Evolutionary conservation across 2,888 invertebrate species (phyloP).

Genomic region (Nowickia ferox): DNA sequence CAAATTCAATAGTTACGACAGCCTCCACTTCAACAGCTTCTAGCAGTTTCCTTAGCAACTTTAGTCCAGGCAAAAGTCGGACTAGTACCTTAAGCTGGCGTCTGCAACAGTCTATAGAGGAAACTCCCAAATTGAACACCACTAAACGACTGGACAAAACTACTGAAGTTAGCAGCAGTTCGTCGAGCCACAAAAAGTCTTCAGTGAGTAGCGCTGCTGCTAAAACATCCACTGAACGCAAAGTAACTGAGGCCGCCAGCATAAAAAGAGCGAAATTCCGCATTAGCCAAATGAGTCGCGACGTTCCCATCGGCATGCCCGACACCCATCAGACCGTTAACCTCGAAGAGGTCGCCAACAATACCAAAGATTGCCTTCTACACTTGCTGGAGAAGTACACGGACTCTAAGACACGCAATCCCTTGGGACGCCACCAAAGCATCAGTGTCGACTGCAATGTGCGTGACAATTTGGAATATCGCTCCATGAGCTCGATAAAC

Average conservation of each 20-base stretch:
- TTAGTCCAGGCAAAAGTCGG: constrained; percentile 72
- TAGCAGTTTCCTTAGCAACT: constrained; percentile 63
- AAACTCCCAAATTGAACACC: constrained; percentile 79
- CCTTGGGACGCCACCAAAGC: constrained; percentile 87
- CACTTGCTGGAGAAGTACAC: constrained; percentile 90
- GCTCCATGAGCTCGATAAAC: constrained; percentile 91
- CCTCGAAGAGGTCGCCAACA: constrained; percentile 85
- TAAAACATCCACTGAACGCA: constrained; percentile 62
- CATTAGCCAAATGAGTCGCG: constrained; percentile 88
- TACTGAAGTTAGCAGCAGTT: constrained; percentile 46
- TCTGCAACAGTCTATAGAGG: constrained; percentile 81
- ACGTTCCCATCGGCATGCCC: constrained; percentile 88
- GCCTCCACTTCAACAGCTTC: constrained; percentile 40
- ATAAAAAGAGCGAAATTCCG: constrained; percentile 86
- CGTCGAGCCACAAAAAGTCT: constrained; percentile 63
- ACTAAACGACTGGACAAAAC: constrained; percentile 72
- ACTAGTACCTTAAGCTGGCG: constrained; percentile 75
- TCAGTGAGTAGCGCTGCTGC: constrained; percentile 67
- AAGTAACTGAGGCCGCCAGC: constrained; percentile 77
- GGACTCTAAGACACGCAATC: constrained; percentile 84
- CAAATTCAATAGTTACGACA: not conserved
- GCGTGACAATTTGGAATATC: constrained; percentile 89
- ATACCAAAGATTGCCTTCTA: constrained; percentile 90
- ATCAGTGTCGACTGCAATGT: constrained; percentile 91
- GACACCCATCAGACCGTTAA: constrained; percentile 85